Evolutionary conservation across 2,888 invertebrate species (phyloP).

Genomic region (Machimus rusticus): DNA sequence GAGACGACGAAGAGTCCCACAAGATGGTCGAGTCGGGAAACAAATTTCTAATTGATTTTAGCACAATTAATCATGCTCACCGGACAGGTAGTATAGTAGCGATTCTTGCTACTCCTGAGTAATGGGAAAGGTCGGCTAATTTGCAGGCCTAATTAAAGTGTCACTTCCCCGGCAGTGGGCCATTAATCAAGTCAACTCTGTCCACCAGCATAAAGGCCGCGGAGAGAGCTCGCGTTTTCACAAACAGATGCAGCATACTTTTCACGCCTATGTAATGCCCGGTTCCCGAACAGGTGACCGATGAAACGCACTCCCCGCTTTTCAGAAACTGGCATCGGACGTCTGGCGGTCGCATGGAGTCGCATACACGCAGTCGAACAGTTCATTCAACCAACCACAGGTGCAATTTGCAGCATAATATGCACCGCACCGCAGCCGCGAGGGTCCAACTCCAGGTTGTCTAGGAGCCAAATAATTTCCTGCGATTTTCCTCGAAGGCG

Average conservation of each 20-base stretch:
- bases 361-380: background rate
- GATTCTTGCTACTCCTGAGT: background rate
- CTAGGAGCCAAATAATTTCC: background rate
- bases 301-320: background rate
- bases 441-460: background rate
- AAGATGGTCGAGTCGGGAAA: background rate
- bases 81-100: conserved; percentile 10
- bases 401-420: background rate
- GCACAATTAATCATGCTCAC: conserved; percentile 1
- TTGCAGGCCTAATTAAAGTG: conserved; percentile 17
- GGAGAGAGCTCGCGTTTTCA: background rate
- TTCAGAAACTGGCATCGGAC: background rate
- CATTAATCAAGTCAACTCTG: background rate
- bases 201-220: background rate
- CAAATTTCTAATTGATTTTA: background rate
- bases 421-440: background rate
- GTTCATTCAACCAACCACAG: background rate
- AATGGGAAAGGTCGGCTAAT: conserved; percentile 8
- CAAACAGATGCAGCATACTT: background rate
- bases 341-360: background rate
- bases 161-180: background rate
- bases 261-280: background rate
- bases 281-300: background rate
- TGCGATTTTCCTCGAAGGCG: background rate
- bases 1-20: background rate